A percentile compares a stretch with the other conserved stretches of the same genome.
These are phyloP conservation scores for Diorhabda elongata DNA, from an alignment of 1,140 invertebrate species.

Conservation along the genomic window DNA sequence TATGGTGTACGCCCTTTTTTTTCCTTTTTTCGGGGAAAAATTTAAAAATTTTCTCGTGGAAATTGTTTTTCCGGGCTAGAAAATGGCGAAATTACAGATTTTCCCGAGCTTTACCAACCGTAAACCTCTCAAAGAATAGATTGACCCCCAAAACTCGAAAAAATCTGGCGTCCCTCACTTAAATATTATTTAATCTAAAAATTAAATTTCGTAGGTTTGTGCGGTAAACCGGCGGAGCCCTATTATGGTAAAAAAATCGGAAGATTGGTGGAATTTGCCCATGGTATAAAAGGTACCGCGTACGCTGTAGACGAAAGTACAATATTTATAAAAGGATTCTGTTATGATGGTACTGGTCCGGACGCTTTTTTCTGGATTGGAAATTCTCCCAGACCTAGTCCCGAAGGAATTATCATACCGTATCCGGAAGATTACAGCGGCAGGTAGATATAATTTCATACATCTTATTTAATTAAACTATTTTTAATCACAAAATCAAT, in stretches of 20 bases:
- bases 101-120: no score
- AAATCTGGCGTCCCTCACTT: no score
- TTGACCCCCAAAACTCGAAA: no score
- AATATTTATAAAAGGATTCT: slow-evolving; percentile 80
- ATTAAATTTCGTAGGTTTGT: slow-evolving; percentile 44
- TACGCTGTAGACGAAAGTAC: slow-evolving; percentile 86
- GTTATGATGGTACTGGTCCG: slow-evolving; percentile 79
- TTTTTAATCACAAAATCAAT: neutral
- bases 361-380: slow-evolving; percentile 88
- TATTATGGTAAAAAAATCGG: slow-evolving; percentile 77
- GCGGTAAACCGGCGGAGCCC: slow-evolving; percentile 54
- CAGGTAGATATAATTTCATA: slow-evolving; percentile 49
- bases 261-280: slow-evolving; percentile 62
- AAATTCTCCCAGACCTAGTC: slow-evolving; percentile 67
- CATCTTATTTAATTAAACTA: no score
- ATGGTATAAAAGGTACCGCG: slow-evolving; percentile 71
- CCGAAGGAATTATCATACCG: slow-evolving; percentile 75
- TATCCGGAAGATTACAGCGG: slow-evolving; percentile 76
- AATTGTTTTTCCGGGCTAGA: no score
- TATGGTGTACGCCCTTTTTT: slow-evolving; percentile 18
- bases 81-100: no score
- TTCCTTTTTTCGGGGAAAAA: neutral
- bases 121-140: no score
- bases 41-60: no score
- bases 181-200: no score